These are phyloP conservation scores for Spicauda simplicius DNA, from an alignment of 2,888 invertebrate species.

Conservation along the genomic window DNA sequence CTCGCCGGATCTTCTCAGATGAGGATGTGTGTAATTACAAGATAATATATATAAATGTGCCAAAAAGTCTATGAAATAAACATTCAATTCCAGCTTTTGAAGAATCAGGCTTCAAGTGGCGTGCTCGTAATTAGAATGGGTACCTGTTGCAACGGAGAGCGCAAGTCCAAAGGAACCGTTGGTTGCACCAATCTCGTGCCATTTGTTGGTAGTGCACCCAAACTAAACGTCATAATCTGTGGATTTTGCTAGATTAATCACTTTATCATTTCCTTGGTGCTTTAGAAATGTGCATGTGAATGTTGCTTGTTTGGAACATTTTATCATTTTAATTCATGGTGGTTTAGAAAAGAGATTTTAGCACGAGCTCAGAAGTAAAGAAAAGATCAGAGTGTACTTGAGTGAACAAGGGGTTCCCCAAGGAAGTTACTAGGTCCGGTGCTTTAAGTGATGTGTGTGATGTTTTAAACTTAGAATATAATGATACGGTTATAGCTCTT, in stretches of 20 bases:
- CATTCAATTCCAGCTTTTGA: no score
- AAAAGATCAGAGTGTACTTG: no score
- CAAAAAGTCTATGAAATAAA: no score
- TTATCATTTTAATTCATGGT: no score
- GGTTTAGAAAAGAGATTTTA: no score
- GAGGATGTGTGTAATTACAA: no score
- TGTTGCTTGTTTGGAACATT: no score
- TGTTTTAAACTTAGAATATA: background rate
- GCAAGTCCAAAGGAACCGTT: background rate
- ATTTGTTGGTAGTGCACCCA: background rate
- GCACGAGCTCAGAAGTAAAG: no score
- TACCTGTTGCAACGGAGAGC: background rate
- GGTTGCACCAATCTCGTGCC: background rate
- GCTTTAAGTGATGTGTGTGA: background rate
- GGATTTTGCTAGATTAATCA: background rate
- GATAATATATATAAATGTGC: no score
- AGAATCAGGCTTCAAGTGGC: background rate
- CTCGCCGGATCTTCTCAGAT: no score
- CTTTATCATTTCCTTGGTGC: background rate
- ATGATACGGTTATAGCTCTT: no score
- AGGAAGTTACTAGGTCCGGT: background rate
- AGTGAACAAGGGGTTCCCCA: background rate
- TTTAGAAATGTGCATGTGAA: no score
- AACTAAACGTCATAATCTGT: conserved; percentile 1
- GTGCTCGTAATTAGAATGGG: background rate